Percentiles rank a stretch among this genome's conserved stretches.
phyloP scores from a whole-genome alignment of 1,140 invertebrate genomes.

The Drosophila baimaii region DNA sequence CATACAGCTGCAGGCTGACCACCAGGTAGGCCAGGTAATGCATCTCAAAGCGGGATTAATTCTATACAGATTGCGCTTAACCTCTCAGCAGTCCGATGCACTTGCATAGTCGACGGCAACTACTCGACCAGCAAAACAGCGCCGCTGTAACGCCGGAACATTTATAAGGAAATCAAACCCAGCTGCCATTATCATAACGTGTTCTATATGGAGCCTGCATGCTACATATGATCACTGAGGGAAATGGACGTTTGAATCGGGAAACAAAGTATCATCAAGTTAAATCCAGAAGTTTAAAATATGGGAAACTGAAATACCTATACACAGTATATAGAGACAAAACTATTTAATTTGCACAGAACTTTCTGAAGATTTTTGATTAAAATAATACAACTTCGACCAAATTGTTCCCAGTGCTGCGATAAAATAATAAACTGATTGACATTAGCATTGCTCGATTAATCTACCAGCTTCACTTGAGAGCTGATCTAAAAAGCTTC shows the following conservation, averaged over 20 bases:
- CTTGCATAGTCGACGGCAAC: slow-evolving; percentile 33
- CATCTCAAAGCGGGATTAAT: slow-evolving; percentile 29
- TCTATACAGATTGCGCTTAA: not conserved
- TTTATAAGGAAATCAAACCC: slow-evolving; percentile 45
- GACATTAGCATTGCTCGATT: slow-evolving; percentile 8
- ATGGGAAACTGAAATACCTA: not conserved
- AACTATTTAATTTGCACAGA: too few species aligned
- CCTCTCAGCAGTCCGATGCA: slow-evolving; percentile 24
- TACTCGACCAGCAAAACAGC: slow-evolving; percentile 20
- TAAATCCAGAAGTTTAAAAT: too few species aligned
- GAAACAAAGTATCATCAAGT: not conserved
- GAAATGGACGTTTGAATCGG: not conserved
- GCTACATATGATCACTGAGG: slow-evolving; percentile 18
- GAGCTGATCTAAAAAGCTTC: slow-evolving; percentile 20
- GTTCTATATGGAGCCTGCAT: slow-evolving; percentile 33
- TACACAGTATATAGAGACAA: not conserved
- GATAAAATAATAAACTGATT: slow-evolving; percentile 12
- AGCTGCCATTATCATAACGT: slow-evolving; percentile 63
- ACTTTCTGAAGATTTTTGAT: not conserved
- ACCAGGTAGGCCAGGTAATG: slow-evolving; percentile 17
- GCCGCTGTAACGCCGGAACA: slow-evolving; percentile 6
- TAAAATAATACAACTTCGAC: not conserved
- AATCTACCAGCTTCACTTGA: not conserved
- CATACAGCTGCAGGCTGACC: slow-evolving; percentile 26
- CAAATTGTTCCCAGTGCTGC: slow-evolving; percentile 12